phyloP scores from a whole-genome alignment of 2,888 invertebrate genomes.

The Byasa hedistus region DNA sequence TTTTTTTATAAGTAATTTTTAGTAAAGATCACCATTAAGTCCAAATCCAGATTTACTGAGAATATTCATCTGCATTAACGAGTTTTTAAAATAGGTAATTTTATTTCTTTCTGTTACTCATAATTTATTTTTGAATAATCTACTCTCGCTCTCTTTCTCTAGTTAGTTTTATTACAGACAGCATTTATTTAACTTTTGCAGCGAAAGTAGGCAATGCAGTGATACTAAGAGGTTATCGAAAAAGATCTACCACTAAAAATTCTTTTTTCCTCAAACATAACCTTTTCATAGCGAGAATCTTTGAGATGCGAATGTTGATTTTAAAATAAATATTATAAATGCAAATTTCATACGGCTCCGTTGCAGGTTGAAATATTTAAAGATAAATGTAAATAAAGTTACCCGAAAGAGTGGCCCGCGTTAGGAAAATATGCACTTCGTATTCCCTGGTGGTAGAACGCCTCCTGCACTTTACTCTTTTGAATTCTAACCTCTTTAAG shows the following conservation, averaged over 20 bases:
- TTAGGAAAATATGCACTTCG: conserved; percentile 22
- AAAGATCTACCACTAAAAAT: too few species aligned
- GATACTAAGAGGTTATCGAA: too few species aligned
- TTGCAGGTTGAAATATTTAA: conserved; percentile 12
- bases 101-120: too few species aligned
- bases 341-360: neutral
- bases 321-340: conserved; percentile 2
- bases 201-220: too few species aligned
- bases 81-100: too few species aligned
- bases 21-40: neutral
- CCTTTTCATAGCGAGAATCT: neutral
- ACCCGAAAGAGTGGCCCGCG: conserved; percentile 1
- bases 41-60: neutral
- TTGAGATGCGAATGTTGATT: neutral
- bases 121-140: too few species aligned
- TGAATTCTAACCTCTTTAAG: conserved; percentile 27
- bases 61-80: too few species aligned
- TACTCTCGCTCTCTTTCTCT: too few species aligned
- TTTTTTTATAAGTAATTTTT: conserved; percentile 1
- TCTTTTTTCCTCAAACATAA: too few species aligned
- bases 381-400: conserved; percentile 16
- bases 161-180: too few species aligned
- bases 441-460: conserved; percentile 21
- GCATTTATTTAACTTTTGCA: too few species aligned
- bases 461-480: conserved; percentile 26